Evolutionary conservation across 1,140 invertebrate genomes (phyloP).

Genomic region (Riptortus pedestris): DNA sequence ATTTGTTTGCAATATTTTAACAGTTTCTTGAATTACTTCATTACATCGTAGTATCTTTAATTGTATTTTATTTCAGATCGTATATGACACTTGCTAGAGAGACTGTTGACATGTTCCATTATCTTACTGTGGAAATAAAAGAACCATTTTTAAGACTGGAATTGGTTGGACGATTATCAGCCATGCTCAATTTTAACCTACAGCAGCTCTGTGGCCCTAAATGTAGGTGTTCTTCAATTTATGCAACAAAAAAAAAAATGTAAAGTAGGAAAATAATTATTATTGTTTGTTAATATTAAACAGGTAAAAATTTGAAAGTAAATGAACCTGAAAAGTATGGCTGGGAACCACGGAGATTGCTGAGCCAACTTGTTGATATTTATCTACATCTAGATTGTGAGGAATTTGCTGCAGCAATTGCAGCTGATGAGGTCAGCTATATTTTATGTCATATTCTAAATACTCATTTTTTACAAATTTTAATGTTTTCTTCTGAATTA

Average conservation of each 20-base stretch:
- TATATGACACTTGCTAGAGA: constrained; percentile 90
- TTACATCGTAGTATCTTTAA: too few species aligned
- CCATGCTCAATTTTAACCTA: constrained; percentile 96
- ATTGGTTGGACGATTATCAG: constrained; percentile 82
- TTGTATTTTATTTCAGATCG: constrained; percentile 44
- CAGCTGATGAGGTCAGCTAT: constrained; percentile 67
- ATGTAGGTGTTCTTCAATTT: constrained; percentile 43
- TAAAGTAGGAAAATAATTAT: background rate
- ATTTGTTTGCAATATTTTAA: too few species aligned
- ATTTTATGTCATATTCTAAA: background rate
- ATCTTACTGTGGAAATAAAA: constrained; percentile 86
- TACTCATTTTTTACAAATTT: constrained; percentile 17
- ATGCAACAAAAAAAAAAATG: background rate
- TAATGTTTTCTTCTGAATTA: constrained; percentile 22
- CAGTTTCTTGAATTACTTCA: too few species aligned
- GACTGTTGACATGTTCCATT: constrained; percentile 97
- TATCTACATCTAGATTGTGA: constrained; percentile 92
- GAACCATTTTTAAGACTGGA: constrained; percentile 88
- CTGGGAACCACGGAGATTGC: constrained; percentile 84
- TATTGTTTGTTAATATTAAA: background rate
- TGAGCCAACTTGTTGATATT: constrained; percentile 88
- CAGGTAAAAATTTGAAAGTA: constrained; percentile 85
- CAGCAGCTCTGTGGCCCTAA: constrained; percentile 95
- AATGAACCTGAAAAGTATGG: constrained; percentile 87
- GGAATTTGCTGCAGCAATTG: constrained; percentile 77